Evolutionary conservation across 2,888 invertebrate genomes (phyloP), one percentile per base, ranked within the genome.

Genomic region (Agrotis puta): DNA sequence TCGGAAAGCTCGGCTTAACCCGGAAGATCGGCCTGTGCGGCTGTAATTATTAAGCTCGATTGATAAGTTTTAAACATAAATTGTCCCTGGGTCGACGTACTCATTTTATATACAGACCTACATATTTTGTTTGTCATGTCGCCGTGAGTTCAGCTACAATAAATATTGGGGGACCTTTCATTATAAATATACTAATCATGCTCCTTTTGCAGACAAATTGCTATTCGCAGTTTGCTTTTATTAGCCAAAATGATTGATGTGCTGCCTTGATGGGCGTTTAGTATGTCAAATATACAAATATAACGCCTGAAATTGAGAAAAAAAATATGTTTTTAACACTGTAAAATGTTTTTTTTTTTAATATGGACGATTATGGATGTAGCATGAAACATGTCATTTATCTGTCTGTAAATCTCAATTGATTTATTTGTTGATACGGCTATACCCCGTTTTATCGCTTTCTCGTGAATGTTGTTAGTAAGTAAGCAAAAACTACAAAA

Each of bases 171-270:
- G 18, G 5, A 18, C 14, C 20, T 27, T 69, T 66, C 14, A 18
- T 47, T 33, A 24, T 18, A 43, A 39, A 39, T 33, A 39, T 39
- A 39, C 9, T 39, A 39, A 50, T 20, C 24, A 27, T 20, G 43
- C 11, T 27, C 24, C 18, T 70, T 43, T 43, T 18, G 11, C 20
- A 6, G 70, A 67, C 14, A 27, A 43, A 70, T 67, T 27, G 18
- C 27, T 20, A 27, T 70, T 27, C 14, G 3, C 50, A 51, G 24
- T 43, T 43, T 1, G 18, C 2, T 67, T 20, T 43, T 51, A 70
- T 67, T 27, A 51, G 14, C 43, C 1, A 11, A 2, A 11, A 20
- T 68, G 68, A 68, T 68, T 22, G n/a, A 68, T 68, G 70, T 14
- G 14, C 16, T n/a, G 18, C 14, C 53, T 14, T 51, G 4, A 51